Percentiles rank a stretch among this genome's conserved stretches.
Evolutionary conservation across 2,888 invertebrate genomes (phyloP).

Genomic region (Gymnocheta viridis): DNA sequence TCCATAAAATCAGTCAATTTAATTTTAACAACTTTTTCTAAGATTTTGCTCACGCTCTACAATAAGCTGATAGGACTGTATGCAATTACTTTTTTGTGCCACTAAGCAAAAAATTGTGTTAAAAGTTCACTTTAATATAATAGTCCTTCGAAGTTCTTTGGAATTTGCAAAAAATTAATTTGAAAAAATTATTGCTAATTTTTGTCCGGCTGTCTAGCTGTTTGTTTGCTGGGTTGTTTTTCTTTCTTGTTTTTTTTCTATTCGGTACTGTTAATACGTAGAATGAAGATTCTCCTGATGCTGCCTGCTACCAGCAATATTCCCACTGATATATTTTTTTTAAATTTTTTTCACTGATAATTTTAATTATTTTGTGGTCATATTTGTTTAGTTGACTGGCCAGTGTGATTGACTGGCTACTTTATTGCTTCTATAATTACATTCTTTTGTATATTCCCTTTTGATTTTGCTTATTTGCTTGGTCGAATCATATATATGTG

Average conservation of each 20-base stretch:
- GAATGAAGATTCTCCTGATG: background rate
- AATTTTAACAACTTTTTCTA: too few relatives aligned
- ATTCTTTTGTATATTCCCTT: background rate
- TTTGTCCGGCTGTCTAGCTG: background rate
- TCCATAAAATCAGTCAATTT: too few relatives aligned
- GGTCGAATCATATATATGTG: conserved; percentile 1
- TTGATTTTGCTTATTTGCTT: conserved; percentile 17
- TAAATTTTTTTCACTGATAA: conserved; percentile 24
- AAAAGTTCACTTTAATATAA: background rate
- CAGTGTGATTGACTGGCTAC: background rate
- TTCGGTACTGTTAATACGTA: background rate
- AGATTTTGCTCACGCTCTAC: too few relatives aligned
- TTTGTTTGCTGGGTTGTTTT: conserved; percentile 18
- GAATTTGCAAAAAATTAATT: background rate
- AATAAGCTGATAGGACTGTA: too few relatives aligned
- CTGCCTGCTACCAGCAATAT: background rate
- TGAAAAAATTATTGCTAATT: background rate
- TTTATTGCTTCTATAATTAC: background rate
- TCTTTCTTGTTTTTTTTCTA: background rate
- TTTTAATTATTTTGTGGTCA: background rate
- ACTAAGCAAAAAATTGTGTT: too few relatives aligned
- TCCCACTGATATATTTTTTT: conserved; percentile 11
- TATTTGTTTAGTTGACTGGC: conserved; percentile 20
- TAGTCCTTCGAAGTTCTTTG: too few relatives aligned
- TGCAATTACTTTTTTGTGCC: too few relatives aligned